These are phyloP conservation scores for Leptopterna dolabrata DNA, from an alignment of 2,888 invertebrate genomes.

Conservation along the genomic window DNA sequence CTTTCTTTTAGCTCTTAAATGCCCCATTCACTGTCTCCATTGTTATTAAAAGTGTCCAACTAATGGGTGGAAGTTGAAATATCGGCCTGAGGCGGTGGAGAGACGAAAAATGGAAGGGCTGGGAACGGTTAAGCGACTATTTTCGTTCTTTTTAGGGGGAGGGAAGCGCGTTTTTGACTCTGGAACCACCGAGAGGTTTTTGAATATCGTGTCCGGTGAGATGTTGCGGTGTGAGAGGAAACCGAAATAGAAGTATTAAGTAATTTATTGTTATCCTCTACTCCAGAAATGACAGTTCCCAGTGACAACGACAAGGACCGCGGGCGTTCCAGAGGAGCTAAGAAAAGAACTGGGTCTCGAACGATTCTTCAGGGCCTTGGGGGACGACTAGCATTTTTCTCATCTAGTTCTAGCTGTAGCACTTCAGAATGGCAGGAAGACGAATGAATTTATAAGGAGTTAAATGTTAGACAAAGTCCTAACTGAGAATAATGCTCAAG, in stretches of 20 bases:
- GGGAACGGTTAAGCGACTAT: background rate
- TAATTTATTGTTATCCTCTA: conserved; percentile 6
- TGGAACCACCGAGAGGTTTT: background rate
- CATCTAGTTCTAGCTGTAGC: background rate
- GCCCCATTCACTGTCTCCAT: background rate
- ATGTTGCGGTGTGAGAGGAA: background rate
- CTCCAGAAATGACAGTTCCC: conserved; percentile 6
- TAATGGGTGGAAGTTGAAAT: background rate
- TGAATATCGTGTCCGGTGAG: background rate
- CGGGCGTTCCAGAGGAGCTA: background rate
- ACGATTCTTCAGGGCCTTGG: background rate
- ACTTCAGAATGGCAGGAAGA: no score
- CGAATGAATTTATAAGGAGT: no score
- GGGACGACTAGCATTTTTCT: background rate
- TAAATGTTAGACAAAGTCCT: no score
- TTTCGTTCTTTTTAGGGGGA: background rate
- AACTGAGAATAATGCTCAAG: no score
- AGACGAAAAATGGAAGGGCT: background rate
- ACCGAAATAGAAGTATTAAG: conserved; percentile 10
- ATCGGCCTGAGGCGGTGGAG: background rate
- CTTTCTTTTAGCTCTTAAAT: background rate
- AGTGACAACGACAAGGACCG: background rate
- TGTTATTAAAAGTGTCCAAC: background rate
- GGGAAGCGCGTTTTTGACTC: background rate
- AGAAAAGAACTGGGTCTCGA: background rate